Evolutionary conservation across 2,888 invertebrate species (phyloP), one percentile per base, ranked within the genome.

Genomic region (Cyclophora albipunctata): DNA sequence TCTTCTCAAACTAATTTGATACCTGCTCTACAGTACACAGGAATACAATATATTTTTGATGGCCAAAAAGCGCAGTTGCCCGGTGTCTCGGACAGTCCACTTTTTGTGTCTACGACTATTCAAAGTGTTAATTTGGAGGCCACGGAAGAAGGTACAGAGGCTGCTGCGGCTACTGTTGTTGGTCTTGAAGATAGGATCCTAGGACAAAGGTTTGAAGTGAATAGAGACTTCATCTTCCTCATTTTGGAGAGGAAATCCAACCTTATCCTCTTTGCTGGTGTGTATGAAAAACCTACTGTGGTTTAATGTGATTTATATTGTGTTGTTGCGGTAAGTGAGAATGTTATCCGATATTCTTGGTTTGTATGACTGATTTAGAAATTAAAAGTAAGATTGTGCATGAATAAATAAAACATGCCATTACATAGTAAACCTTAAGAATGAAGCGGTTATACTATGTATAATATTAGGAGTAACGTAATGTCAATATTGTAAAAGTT

Each of bases 41-140:
- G 94, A 4, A 90, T 94, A 6, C 73, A 75, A n/a, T 91, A 93
- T 46, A 81, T 93, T 3, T 94, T 94, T 62, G 89, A 91, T 61
- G 67, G 71, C 0, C 63, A 74, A 0, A 78, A 71, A 45, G 91
- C 93, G 0, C 84, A 93, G 64, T 74, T 94, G 7, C 84, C 90
- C 4, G 91, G 91, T 20, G 90, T 94, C 42, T 85, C 90, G 1
- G 88, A 84, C 4, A 86, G 88, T 53, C 81, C 90, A 4, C 73
- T 92, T 20, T 91, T 79, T 63, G 85, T 94, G 3, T 90, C 91
- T 0, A 84, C 91, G 45, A 81, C 93, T 0, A 80, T 93, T 7
- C 95, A 95, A 66, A 93, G 92, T 62, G 92, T 94, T 0, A 90
- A 91, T 63, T 90, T 95, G 50, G 92, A 93, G 63, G 94, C 95